Evolutionary conservation across 2,888 invertebrate species (phyloP).

Genomic region (Drosophila fulvimacula): DNA sequence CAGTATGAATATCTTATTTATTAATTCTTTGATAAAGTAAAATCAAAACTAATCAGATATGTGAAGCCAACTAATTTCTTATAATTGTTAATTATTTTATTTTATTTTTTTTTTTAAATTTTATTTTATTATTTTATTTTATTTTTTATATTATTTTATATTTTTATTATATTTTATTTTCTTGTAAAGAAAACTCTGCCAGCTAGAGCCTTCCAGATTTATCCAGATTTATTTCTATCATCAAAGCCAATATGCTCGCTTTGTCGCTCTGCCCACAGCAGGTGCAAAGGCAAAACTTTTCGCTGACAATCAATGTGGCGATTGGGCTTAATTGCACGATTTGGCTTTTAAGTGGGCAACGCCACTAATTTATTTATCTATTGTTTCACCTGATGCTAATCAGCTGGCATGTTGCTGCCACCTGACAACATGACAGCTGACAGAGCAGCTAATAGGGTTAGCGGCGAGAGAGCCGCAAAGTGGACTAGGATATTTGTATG

Average conservation of each 20-base stretch:
- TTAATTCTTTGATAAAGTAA: too few relatives aligned
- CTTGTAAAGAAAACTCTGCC: too few relatives aligned
- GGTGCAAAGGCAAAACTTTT: background rate
- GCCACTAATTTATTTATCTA: slow-evolving; percentile 2
- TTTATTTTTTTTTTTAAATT: too few relatives aligned
- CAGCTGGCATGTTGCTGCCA: slow-evolving; percentile 23
- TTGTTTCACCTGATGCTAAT: slow-evolving; percentile 26
- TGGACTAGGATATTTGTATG: background rate
- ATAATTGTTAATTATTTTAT: too few relatives aligned
- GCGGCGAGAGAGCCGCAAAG: background rate
- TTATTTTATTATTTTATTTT: too few relatives aligned
- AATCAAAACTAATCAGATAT: too few relatives aligned
- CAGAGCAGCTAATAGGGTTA: slow-evolving; percentile 1
- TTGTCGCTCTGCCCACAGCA: background rate
- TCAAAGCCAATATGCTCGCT: background rate
- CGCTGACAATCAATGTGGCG: background rate
- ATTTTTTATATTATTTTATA: too few relatives aligned
- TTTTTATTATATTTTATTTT: too few relatives aligned
- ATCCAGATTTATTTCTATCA: too few relatives aligned
- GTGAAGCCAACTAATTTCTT: too few relatives aligned
- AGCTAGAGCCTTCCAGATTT: too few relatives aligned
- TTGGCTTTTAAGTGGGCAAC: background rate
- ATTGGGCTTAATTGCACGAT: slow-evolving; percentile 20
- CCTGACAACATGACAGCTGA: slow-evolving; percentile 24
- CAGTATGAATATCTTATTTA: too few relatives aligned